phyloP scores from a whole-genome alignment of 1,140 invertebrate genomes.

The Homalodisca vitripennis region DNA sequence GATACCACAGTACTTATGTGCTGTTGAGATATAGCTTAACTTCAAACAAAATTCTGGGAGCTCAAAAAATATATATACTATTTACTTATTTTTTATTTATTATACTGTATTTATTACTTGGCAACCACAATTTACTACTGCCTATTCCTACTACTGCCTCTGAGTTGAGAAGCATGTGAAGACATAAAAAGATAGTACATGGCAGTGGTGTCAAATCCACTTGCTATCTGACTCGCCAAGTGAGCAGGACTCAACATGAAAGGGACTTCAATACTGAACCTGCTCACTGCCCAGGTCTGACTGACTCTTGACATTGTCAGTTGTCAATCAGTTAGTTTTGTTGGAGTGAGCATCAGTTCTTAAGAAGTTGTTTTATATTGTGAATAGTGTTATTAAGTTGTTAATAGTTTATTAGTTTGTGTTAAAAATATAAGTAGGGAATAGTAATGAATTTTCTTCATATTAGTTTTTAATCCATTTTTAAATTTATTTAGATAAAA shows the following conservation, averaged over 20 bases:
- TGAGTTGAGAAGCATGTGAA: not conserved
- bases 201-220: too few species aligned
- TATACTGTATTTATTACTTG: not conserved
- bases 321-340: not conserved
- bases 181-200: not conserved
- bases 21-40: not conserved
- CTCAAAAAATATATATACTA: not conserved
- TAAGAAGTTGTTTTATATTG: not conserved
- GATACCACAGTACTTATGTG: too few species aligned
- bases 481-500: too few species aligned
- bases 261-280: too few species aligned
- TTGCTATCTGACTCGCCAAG: too few species aligned
- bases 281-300: too few species aligned
- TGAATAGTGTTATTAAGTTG: too few species aligned
- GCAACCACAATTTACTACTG: not conserved
- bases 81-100: not conserved
- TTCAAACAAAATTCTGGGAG: not conserved
- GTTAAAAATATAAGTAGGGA: too few species aligned
- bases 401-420: too few species aligned
- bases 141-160: not conserved
- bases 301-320: not conserved
- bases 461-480: too few species aligned
- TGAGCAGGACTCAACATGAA: not conserved
- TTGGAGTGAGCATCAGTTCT: not conserved
- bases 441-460: too few species aligned